Evolutionary conservation across 2,113 vertebrate genomes (phyloP).

Genomic region (Hypanus sabinus): DNA sequence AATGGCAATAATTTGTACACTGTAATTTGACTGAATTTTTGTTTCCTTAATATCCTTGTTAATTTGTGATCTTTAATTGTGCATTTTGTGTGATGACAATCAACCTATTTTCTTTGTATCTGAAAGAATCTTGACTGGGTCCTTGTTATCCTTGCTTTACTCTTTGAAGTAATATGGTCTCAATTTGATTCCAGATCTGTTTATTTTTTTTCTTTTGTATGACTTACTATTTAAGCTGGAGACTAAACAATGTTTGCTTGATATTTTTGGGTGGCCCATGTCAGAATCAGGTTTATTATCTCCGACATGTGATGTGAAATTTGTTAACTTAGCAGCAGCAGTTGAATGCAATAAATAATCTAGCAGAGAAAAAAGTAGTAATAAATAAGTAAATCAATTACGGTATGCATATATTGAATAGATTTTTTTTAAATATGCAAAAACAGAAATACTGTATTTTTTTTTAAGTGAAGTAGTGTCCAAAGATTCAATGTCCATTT

Average conservation of each 20-base stretch:
- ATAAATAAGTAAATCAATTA: too few species aligned
- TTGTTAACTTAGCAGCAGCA: too few species aligned
- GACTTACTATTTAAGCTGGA: not conserved
- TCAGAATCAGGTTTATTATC: too few species aligned
- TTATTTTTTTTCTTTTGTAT: not conserved
- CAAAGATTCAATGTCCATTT: too few species aligned
- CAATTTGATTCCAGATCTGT: not conserved
- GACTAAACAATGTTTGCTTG: not conserved
- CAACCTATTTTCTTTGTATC: not conserved
- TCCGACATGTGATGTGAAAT: too few species aligned
- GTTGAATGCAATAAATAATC: too few species aligned
- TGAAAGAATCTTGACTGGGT: not conserved
- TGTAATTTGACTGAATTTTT: not conserved
- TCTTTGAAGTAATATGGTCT: not conserved
- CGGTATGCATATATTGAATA: too few species aligned
- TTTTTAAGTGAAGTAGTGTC: too few species aligned
- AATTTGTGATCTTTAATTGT: not conserved
- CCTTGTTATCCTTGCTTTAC: not conserved
- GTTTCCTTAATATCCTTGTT: too few species aligned
- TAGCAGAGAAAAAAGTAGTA: too few species aligned
- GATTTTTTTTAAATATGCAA: too few species aligned
- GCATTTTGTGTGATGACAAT: not conserved
- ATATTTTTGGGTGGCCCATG: not conserved
- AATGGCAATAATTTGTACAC: not conserved
- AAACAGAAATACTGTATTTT: too few species aligned